Evolutionary conservation across 2,888 invertebrate genomes (phyloP), one percentile per base, ranked within the genome.

Genomic region (Unio pictorum): DNA sequence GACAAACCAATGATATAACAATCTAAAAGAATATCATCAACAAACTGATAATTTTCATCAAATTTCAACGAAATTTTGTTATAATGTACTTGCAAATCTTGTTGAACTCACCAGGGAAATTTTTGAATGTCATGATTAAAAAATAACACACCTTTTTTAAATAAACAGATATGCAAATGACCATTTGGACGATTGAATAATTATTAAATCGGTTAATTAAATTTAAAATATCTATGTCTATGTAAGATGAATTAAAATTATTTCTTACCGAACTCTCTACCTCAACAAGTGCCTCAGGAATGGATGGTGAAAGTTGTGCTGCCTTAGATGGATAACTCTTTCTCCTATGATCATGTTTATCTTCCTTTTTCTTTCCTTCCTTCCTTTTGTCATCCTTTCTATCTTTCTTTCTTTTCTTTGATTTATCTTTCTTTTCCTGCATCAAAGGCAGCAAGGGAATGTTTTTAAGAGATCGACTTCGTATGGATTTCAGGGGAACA

Each of bases 401-500:
- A 45, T 62, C 63, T 64, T 62, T 74, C 59, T 64, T 70, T 55
- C 62, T 68, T 34, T 63, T 70, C 59, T 80, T 74, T 80, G 79
- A 67, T 74, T 80, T 68, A 74, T 78, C 70, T 71, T 76, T 57
- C 62, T 73, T 66, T 66, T 77, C 66, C 72, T 77, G 69, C 55
- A 75, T 64, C 18, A 69, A 26, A 58, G 65, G 23, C 34, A 67
- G 34, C 59, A 67, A 55, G 11, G 73, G 59, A 30, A 75, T 69
- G 59, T 68, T 74, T 69, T 84, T 83, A 64, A 79, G 72, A 1
- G 83, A 82, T 23, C 80, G 80, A 69, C 74, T 84, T 63, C 81
- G 81, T 55, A 87, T 73, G 1, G 86, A 82, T 61, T 84, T 79
- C 57, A 87, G 74, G 7, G 86, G 86, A 64, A 85, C 85, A 64